Base-by-base conservation (phyloP, 2,797 vertebrate genomes). In the Glyptemys insculpta region DNA sequence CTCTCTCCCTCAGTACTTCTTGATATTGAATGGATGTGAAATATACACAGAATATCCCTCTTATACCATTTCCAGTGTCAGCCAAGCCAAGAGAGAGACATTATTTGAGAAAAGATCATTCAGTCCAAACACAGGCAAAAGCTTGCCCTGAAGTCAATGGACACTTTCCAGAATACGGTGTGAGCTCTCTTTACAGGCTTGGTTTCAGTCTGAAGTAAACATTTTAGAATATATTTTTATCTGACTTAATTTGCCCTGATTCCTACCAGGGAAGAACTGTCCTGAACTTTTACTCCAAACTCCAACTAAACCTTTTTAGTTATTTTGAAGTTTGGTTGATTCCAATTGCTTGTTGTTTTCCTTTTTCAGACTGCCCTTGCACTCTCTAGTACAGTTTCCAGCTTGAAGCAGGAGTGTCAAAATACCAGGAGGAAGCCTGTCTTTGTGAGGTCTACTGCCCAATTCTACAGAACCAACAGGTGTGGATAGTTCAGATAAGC, bases 1-100 rank as follows among this genome's bases (percentile, higher is more conserved):
- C 86, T 91, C 85, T 34, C 65, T 79, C 80, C 87, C 84, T 65
- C 87, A 94, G 80, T 57, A 89, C 92, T 81, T 96, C 78, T 80
- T 84, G 14, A 14, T 56, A 56, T 0, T 47, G 65, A 84, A 68
- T 21, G 89, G 37, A 84, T 79, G 89, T 87, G 82, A 4, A 54
- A 41, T 94, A 93, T 92, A 84, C 82, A 83, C 86, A 3, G 81
- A 95, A 94, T 76, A 72, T 44, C 52, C 65, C 85, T 81, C 87
- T 79, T 65, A 68, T 76, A 34, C 23, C 1, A 12, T 85, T 91
- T 86, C 25, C 57, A 47, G 11, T 52, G 78, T 8, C 44, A 89
- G 29, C 57, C 65, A 87, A 78, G 27, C 31, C 50, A 65, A 88
- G 37, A 15, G 76, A 74, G 89, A 81, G 76, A 54, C 53, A 49